phyloP scores from a whole-genome alignment of 1,140 invertebrate species.

The Alviniconcha marisindica region DNA sequence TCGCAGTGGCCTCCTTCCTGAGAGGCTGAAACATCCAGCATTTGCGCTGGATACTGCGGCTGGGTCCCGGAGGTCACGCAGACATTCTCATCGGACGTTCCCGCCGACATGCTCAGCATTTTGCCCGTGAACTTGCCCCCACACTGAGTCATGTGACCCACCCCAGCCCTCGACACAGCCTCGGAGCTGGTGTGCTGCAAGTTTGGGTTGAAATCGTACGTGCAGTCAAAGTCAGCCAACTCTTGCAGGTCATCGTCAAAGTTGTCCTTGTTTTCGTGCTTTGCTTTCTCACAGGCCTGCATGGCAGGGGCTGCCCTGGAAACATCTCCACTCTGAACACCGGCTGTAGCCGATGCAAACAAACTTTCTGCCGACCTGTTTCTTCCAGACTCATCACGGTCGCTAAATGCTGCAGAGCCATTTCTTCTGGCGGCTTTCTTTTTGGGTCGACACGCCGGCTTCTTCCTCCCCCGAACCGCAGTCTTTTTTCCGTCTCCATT shows the following conservation, averaged over 20 bases:
- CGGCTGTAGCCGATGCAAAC: not conserved
- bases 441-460: not conserved
- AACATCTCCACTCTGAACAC: not conserved
- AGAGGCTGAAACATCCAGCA: not conserved
- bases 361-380: not conserved
- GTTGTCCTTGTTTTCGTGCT: conserved; percentile 25
- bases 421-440: not conserved
- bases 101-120: conserved; percentile 26
- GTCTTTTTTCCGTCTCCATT: not conserved
- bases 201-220: conserved; percentile 26
- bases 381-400: not conserved
- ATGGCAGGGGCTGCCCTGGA: no score
- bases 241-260: conserved; percentile 39
- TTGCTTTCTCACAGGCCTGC: not conserved
- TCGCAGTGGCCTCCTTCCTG: not conserved
- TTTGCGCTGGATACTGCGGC: not conserved
- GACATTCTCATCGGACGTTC: not conserved
- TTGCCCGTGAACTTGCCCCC: conserved; percentile 3
- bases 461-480: not conserved
- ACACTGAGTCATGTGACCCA: conserved; percentile 30
- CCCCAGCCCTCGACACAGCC: conserved; percentile 1
- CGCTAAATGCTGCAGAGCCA: not conserved
- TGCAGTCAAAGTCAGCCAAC: conserved; percentile 34
- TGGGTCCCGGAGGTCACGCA: not conserved
- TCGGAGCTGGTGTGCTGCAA: not conserved